Conservation (phyloP, 2,797 vertebrate species). For the Mormyrus proboscirostris region DNA sequence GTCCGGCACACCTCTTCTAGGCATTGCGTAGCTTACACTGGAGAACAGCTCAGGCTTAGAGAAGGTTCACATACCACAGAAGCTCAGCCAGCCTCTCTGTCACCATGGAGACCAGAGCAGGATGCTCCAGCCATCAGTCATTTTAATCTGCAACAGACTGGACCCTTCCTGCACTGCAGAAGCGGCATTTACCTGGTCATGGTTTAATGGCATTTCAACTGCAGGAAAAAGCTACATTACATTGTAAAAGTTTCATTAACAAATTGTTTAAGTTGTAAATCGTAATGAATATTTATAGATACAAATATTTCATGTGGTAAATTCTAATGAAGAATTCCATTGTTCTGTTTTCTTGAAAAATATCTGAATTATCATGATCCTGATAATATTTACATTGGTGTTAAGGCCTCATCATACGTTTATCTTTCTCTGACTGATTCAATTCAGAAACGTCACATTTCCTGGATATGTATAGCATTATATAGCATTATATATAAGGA, state of each 20-base stretch:
- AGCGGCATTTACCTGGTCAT: background rate
- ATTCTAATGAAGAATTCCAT: background rate
- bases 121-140: background rate
- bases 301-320: background rate
- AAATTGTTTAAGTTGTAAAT: background rate
- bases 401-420: background rate
- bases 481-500: background rate
- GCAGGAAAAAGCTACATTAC: background rate
- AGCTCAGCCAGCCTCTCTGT: background rate
- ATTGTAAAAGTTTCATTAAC: background rate
- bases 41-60: background rate
- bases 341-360: background rate
- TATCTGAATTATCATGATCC: background rate
- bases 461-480: background rate
- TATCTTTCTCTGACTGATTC: background rate
- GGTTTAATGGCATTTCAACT: background rate
- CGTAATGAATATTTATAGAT: background rate
- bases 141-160: background rate
- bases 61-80: background rate
- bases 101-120: conserved; percentile 14
- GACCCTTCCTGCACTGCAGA: background rate
- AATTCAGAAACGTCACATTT: background rate
- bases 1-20: background rate
- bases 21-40: background rate
- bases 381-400: background rate